phyloP scores from a whole-genome alignment of 2,888 invertebrate genomes.

The Hypolimnas misippus region DNA sequence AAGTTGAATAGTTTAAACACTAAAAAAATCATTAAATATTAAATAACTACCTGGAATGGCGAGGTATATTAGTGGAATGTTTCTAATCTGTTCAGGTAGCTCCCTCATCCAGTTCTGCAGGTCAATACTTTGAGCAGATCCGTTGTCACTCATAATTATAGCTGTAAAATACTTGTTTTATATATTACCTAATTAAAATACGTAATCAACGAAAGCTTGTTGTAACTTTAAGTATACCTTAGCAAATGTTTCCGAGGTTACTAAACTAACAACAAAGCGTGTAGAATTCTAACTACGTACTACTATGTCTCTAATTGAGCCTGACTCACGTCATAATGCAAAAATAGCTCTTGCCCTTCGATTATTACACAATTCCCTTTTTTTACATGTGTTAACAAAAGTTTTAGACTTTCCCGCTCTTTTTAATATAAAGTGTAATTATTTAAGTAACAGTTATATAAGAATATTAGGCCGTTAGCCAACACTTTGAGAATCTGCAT shows the following conservation, averaged over 20 bases:
- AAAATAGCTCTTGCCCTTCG: constrained; percentile 19
- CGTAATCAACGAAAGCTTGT: neutral
- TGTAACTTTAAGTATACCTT: neutral
- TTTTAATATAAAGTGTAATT: neutral
- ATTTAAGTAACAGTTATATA: neutral
- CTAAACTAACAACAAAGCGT: constrained; percentile 24
- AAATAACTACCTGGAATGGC: constrained; percentile 88
- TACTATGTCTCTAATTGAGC: constrained; percentile 1
- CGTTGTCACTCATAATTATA: constrained; percentile 62
- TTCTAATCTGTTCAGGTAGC: constrained; percentile 83
- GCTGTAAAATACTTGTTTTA: constrained; percentile 17
- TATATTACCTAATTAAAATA: neutral
- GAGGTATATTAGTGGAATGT: constrained; percentile 87
- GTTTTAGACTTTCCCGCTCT: constrained; percentile 18
- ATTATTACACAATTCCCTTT: constrained; percentile 4
- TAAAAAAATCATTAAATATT: too few species aligned
- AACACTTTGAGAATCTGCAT: neutral
- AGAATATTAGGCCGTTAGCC: neutral
- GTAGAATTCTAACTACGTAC: neutral
- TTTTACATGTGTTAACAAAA: neutral
- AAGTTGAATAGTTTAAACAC: too few species aligned
- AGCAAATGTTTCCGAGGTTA: neutral
- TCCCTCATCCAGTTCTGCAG: constrained; percentile 89
- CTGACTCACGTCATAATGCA: constrained; percentile 47
- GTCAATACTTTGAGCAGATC: constrained; percentile 55